Evolutionary conservation across 37 sponge, comb jelly and placozoan genomes (phyloP), one percentile per base, ranked within the genome.

Genomic region (Crambe crambe): DNA sequence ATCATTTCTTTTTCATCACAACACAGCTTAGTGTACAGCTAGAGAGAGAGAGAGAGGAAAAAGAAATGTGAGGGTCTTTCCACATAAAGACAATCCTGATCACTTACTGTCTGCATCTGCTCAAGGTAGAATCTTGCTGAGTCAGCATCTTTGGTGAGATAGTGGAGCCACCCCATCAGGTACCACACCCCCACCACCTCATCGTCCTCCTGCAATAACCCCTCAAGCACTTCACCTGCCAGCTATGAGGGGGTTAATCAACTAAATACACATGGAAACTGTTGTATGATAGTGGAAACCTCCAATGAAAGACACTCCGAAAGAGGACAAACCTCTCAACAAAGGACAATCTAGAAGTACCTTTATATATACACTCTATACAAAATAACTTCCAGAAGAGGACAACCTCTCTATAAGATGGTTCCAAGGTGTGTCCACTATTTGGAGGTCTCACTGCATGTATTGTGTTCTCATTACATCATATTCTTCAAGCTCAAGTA

Each of bases 141-240:
- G 67, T 77, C 70, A 27, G 29, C 54, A 43, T 90, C 88, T 1
- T 77, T 60, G 18, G 47, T 74, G 67, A 86, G 76, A 32, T 69
- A 56, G 67, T 86, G 68, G 58, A 90, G 42, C 94, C 94, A 93
- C 22, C 94, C 94, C 65, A 86, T 65, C 18, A 93, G 84, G 67
- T 93, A 93, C 94, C 94, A 93, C 54, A 93, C 94, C 29, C 36
- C 83, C 23, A 93, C 80, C 42, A 93, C 92, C 58, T 93, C 94
- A 39, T 93, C 94, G 65, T 93, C 94, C 30, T 90, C 91, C 29
- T 30, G 65, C 56, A 90, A 36, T 51, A 93, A 58, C 12, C 75
- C 72, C 51, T 86, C 91, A 44, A 93, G 54, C 21, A 93, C 84
- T 15, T 38, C 39, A 23, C 34, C 73, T 1, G 94, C 94, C 42